Evolutionary conservation across 2,888 invertebrate species (phyloP).

Genomic region (Salticus scenicus): DNA sequence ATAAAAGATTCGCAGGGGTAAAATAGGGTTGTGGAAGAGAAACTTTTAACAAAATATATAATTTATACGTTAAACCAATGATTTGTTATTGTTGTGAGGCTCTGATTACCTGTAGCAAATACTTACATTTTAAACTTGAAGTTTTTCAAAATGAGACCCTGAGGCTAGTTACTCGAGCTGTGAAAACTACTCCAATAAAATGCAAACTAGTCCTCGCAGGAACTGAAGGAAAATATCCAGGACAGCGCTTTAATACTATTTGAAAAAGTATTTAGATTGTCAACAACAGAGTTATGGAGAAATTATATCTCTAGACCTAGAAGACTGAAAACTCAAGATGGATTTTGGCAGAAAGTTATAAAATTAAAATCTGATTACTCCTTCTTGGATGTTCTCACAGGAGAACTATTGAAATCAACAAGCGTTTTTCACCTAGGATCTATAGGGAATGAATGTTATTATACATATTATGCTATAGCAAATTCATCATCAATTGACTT

Average conservation of each 20-base stretch:
- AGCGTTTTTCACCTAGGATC: neutral
- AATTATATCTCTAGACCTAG: constrained; percentile 16
- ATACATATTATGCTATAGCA: neutral
- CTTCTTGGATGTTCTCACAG: neutral
- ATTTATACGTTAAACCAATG: too few relatives aligned
- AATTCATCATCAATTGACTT: neutral
- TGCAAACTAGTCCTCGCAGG: too few relatives aligned
- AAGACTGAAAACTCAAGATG: neutral
- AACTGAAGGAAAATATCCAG: neutral
- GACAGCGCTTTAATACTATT: neutral
- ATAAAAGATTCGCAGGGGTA: neutral
- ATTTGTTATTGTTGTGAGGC: too few relatives aligned
- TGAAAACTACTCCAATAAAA: too few relatives aligned
- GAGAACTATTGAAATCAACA: neutral
- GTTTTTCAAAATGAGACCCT: too few relatives aligned
- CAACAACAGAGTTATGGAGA: neutral
- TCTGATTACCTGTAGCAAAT: too few relatives aligned
- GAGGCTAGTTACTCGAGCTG: too few relatives aligned
- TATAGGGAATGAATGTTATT: neutral
- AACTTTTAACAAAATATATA: neutral
- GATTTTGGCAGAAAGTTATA: constrained; percentile 18
- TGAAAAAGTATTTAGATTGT: constrained; percentile 13
- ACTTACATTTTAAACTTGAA: too few relatives aligned
- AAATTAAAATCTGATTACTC: neutral
- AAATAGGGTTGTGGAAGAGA: neutral